phyloP scores from a whole-genome alignment of 2,113 vertebrate species.

The Anhinga rufa region DNA sequence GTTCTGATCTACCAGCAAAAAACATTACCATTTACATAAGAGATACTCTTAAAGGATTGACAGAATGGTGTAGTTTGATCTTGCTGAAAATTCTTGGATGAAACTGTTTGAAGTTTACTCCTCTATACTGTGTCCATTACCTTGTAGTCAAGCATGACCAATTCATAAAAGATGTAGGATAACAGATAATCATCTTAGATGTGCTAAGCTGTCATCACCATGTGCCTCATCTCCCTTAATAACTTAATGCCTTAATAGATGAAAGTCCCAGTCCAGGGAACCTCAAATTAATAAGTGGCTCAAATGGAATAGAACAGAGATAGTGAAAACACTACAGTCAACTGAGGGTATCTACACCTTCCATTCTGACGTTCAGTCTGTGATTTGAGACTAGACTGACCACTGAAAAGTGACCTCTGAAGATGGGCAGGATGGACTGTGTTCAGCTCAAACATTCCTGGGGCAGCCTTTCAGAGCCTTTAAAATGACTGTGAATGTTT shows the following conservation, averaged over 20 bases:
- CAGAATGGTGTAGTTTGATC: not conserved
- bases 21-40: not conserved
- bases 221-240: not conserved
- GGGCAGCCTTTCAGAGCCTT: not conserved
- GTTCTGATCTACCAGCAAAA: not conserved
- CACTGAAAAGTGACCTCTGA: not conserved
- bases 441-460: not conserved
- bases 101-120: not conserved
- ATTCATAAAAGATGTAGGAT: not conserved
- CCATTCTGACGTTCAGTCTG: not conserved
- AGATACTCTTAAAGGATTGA: not conserved
- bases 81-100: conserved; percentile 8
- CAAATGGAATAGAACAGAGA: not conserved
- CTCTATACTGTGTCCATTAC: not conserved
- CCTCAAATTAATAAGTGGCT: not conserved
- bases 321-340: not conserved
- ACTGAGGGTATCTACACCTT: not conserved
- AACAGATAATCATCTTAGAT: not conserved
- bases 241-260: not conserved
- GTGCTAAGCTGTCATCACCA: not conserved
- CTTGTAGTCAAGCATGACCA: not conserved
- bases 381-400: not conserved
- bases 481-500: not conserved
- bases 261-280: not conserved
- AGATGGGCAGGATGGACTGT: not conserved